Evolutionary conservation across 1,140 invertebrate species (phyloP).

Genomic region (Lithobius niger): DNA sequence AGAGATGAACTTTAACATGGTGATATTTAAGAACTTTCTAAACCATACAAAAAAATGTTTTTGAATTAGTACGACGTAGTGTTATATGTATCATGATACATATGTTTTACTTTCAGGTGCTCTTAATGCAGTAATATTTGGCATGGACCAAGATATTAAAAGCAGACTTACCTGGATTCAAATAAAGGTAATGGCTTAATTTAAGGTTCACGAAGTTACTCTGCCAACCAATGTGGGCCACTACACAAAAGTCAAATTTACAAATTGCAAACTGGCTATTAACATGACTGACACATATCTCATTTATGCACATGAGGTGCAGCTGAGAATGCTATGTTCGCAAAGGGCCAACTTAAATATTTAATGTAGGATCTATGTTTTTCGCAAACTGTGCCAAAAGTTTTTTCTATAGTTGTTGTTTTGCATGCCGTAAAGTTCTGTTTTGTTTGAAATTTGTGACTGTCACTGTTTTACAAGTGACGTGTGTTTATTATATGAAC

Average conservation of each 20-base stretch:
- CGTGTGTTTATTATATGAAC: too few relatives aligned
- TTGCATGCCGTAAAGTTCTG: too few relatives aligned
- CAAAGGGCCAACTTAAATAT: background rate
- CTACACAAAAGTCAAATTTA: background rate
- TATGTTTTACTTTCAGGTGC: slow-evolving; percentile 23
- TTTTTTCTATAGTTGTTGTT: too few relatives aligned
- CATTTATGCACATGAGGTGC: background rate
- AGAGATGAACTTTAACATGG: too few relatives aligned
- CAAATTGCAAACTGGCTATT: background rate
- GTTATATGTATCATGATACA: too few relatives aligned
- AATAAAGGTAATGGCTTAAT: slow-evolving; percentile 24
- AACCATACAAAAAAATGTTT: too few relatives aligned
- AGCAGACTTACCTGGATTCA: slow-evolving; percentile 24
- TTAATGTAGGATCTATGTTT: background rate
- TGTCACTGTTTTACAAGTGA: too few relatives aligned
- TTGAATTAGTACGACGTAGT: too few relatives aligned
- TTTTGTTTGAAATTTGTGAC: too few relatives aligned
- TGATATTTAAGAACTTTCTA: too few relatives aligned
- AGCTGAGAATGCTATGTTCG: background rate
- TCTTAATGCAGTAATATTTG: slow-evolving; percentile 30
- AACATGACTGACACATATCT: background rate
- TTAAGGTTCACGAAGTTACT: background rate
- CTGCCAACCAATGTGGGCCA: background rate
- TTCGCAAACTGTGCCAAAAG: too few relatives aligned
- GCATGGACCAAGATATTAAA: slow-evolving; percentile 28